Conservation (phyloP, 2,113 vertebrate genomes). For the Piaya cayana region DNA sequence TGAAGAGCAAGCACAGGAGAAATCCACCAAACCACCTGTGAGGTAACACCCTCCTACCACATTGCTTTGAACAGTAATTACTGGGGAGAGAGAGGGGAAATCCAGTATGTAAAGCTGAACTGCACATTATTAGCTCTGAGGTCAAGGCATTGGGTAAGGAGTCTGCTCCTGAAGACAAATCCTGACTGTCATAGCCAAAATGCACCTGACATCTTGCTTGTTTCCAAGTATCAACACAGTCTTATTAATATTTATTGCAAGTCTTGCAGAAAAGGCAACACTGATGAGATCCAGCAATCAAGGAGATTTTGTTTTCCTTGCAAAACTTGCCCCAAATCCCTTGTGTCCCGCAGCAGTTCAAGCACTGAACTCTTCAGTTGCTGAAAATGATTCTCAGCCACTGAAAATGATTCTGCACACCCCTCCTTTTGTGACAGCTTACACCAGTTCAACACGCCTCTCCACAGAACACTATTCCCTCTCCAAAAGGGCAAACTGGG, state of each 20-base stretch:
- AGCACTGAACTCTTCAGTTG: neutral
- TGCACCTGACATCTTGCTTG: neutral
- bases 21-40: neutral
- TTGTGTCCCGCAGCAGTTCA: neutral
- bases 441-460: rapidly evolving
- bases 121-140: neutral
- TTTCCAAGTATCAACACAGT: too few relatives aligned
- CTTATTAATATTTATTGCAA: too few relatives aligned
- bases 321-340: neutral
- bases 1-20: neutral
- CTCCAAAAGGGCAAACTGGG: neutral
- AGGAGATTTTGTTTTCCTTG: neutral
- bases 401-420: neutral
- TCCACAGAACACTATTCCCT: neutral
- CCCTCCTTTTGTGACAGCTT: neutral
- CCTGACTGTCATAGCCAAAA: neutral
- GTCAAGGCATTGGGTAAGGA: conserved; percentile 9
- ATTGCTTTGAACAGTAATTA: conserved; percentile 28
- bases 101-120: neutral
- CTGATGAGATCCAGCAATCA: rapidly evolving
- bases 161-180: conserved; percentile 24
- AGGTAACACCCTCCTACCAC: neutral
- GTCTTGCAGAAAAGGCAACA: neutral
- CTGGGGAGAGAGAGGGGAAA: neutral
- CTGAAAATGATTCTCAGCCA: neutral